These are phyloP conservation scores for Hypselothyrea guttata DNA, from an alignment of 2,888 invertebrate genomes.

Conservation along the genomic window DNA sequence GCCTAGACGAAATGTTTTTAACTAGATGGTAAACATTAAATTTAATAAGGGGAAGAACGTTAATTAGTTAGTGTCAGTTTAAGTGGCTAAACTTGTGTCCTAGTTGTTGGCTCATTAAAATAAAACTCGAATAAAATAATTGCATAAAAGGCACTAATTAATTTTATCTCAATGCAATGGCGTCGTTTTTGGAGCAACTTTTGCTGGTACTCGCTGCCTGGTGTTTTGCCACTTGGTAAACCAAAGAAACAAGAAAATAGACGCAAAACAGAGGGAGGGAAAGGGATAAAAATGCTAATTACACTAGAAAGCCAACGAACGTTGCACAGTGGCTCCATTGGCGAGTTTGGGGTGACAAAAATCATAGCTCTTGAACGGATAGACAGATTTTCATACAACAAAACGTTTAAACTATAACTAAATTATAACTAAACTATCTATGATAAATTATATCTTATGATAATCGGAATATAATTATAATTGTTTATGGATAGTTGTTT, in stretches of 20 bases:
- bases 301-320: constrained; percentile 25
- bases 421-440: too few relatives aligned
- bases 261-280: too few relatives aligned
- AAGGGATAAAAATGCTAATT: constrained; percentile 41
- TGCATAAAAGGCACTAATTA: constrained; percentile 47
- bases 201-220: constrained; percentile 1
- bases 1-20: not conserved
- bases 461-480: too few relatives aligned
- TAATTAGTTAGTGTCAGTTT: constrained; percentile 14
- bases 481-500: too few relatives aligned
- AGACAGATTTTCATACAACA: too few relatives aligned
- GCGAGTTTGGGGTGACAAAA: constrained; percentile 18
- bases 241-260: too few relatives aligned
- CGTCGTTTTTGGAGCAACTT: constrained; percentile 23
- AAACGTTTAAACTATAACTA: too few relatives aligned
- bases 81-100: constrained; percentile 4
- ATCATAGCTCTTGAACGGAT: too few relatives aligned
- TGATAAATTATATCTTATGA: too few relatives aligned
- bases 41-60: constrained; percentile 1
- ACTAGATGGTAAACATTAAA: not conserved
- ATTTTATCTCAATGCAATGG: constrained; percentile 40
- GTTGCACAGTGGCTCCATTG: too few relatives aligned
- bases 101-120: constrained; percentile 33
- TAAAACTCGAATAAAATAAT: constrained; percentile 37
- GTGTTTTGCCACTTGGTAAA: not conserved